These are phyloP conservation scores for Sternarchorhynchus goeldii DNA, from an alignment of 2,797 vertebrate species.

Conservation along the genomic window DNA sequence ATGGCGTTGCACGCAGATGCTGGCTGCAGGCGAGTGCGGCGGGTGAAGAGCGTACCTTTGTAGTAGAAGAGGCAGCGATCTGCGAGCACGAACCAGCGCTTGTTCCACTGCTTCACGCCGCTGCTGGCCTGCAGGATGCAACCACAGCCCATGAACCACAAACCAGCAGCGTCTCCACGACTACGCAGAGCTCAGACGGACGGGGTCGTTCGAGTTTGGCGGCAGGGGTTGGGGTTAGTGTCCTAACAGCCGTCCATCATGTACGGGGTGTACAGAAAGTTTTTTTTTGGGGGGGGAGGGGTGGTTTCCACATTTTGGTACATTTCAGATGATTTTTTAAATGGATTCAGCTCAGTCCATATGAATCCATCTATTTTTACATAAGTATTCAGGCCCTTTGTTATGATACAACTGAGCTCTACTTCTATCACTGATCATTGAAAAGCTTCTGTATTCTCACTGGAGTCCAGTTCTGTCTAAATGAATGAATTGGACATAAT, in stretches of 20 bases:
- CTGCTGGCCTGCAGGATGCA: constrained; percentile 84
- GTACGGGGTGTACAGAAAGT: constrained; percentile 4
- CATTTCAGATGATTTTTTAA: not conserved
- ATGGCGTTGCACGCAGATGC: constrained; percentile 6
- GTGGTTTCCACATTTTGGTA: not conserved
- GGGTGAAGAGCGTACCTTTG: constrained; percentile 79
- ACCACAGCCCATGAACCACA: constrained; percentile 12
- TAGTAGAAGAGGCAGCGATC: constrained; percentile 96
- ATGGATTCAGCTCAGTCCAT: no score
- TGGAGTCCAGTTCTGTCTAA: no score
- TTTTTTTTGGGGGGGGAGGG: not conserved
- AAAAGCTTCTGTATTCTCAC: no score
- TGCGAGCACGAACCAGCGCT: constrained; percentile 92
- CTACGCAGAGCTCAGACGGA: not conserved
- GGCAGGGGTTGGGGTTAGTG: not conserved
- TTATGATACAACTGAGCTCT: no score
- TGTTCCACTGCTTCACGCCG: constrained; percentile 96
- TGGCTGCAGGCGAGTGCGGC: not conserved
- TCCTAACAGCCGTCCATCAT: not conserved
- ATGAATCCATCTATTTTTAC: no score
- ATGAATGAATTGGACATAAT: no score
- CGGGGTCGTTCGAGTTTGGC: not conserved
- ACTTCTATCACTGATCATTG: no score
- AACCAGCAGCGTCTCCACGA: not conserved
- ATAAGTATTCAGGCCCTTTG: no score